These are phyloP conservation scores for Tautogolabrus adspersus DNA, from an alignment of 2,113 vertebrate species.

Conservation along the genomic window DNA sequence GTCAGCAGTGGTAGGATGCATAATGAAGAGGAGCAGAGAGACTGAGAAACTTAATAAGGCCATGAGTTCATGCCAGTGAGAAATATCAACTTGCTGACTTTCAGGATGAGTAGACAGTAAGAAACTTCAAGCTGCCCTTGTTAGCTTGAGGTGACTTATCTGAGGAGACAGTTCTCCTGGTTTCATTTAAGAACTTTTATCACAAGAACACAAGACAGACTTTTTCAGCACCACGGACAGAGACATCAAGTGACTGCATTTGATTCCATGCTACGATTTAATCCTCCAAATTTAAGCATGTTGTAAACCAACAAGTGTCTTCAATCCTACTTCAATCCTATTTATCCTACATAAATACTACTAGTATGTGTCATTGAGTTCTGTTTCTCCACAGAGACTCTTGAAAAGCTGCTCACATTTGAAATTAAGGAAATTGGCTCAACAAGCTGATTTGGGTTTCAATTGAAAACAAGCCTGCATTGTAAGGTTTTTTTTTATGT, in stretches of 20 bases:
- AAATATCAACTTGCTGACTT: background rate
- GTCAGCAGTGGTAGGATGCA: background rate
- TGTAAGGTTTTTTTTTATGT: too few species aligned
- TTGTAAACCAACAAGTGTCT: background rate
- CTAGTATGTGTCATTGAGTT: too few species aligned
- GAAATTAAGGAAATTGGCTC: too few species aligned
- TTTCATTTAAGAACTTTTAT: background rate
- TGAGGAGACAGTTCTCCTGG: background rate
- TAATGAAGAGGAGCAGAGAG: background rate
- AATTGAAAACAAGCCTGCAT: too few species aligned
- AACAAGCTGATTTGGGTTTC: too few species aligned
- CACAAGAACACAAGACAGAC: background rate
- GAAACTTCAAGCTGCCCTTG: background rate
- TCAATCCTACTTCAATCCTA: background rate
- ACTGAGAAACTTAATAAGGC: slow-evolving; percentile 8
- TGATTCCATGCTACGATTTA: background rate
- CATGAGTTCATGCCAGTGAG: slow-evolving; percentile 4
- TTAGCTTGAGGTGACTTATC: slow-evolving; percentile 1
- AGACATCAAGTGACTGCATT: background rate
- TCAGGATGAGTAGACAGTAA: background rate
- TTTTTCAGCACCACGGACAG: slow-evolving; percentile 24
- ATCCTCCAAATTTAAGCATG: background rate
- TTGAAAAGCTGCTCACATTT: too few species aligned
- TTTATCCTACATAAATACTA: background rate
- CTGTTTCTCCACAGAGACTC: too few species aligned